phyloP scores from a whole-genome alignment of 2,113 vertebrate species.

The Seriola aureovittata region DNA sequence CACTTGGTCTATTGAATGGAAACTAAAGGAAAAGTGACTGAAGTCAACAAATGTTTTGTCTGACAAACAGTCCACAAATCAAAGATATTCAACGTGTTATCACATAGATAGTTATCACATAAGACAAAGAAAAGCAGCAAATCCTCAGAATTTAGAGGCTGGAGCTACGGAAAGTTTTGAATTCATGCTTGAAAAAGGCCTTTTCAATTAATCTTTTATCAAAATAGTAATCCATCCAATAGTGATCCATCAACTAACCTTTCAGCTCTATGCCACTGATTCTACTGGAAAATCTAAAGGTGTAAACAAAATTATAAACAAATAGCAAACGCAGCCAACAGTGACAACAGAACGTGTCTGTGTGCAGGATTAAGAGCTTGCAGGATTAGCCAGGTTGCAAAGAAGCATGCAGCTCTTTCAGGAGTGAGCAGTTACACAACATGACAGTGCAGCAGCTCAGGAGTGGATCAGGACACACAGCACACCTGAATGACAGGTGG shows the following conservation, averaged over 20 bases:
- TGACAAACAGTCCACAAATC: too few relatives aligned
- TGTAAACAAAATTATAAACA: not conserved
- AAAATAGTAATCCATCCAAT: too few relatives aligned
- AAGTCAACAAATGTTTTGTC: not conserved
- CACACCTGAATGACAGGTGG: conserved; percentile 61
- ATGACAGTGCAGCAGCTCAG: conserved; percentile 29
- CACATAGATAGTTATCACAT: not conserved
- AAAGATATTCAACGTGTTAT: too few relatives aligned
- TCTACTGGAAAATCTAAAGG: not conserved
- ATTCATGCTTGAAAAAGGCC: not conserved
- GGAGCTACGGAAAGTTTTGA: too few relatives aligned
- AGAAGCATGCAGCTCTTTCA: conserved; percentile 42
- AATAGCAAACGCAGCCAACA: not conserved
- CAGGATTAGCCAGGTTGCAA: conserved; percentile 69
- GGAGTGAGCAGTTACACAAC: conserved; percentile 68
- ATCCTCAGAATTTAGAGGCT: not conserved
- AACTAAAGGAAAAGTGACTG: too few relatives aligned
- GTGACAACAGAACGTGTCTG: conserved; percentile 44
- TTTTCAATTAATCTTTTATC: too few relatives aligned
- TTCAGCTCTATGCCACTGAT: not conserved
- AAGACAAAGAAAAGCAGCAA: not conserved
- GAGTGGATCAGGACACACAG: conserved; percentile 30
- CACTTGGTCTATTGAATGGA: too few relatives aligned
- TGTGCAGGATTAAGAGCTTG: conserved; percentile 76
- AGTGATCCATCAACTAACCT: too few relatives aligned